phyloP scores from a whole-genome alignment of 2,888 invertebrate genomes.

The Monoplex corrugatus region DNA sequence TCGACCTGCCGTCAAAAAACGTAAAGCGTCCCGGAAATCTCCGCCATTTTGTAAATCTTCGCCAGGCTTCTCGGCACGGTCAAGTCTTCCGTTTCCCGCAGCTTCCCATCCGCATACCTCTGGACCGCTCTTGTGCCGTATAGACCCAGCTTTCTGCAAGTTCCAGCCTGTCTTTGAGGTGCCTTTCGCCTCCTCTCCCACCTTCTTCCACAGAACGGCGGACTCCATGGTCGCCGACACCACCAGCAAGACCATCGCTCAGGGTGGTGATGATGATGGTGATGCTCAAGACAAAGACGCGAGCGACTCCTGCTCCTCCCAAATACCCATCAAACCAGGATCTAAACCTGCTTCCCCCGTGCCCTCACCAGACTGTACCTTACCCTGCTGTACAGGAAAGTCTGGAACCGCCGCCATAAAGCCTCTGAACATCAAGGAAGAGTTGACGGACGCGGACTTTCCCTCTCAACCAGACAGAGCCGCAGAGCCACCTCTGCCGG shows the following conservation, averaged over 20 bases:
- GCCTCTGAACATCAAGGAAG: not conserved
- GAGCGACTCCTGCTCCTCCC: not conserved
- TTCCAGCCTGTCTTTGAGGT: conserved; percentile 39
- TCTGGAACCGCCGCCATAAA: not conserved
- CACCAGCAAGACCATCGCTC: not conserved
- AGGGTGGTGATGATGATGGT: not conserved
- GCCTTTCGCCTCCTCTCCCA: conserved; percentile 30
- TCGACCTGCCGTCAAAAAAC: not conserved
- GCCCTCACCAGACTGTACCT: not conserved
- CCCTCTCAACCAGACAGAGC: not conserved
- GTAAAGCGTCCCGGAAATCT: not conserved
- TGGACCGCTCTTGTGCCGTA: conserved; percentile 15
- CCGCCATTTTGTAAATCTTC: not conserved
- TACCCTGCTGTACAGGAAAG: conserved; percentile 11
- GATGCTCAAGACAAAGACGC: not conserved
- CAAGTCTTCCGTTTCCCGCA: not conserved
- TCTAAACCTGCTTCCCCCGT: not conserved
- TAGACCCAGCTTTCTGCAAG: conserved; percentile 39
- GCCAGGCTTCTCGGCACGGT: not conserved
- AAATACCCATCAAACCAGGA: not conserved
- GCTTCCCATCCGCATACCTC: not conserved
- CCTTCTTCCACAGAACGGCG: conserved; percentile 25
- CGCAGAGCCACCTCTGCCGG: not conserved
- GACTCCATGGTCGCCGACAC: not conserved
- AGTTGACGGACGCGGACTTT: not conserved